Percentiles rank a stretch among this genome's conserved stretches.
Conservation (phyloP, 2,888 invertebrate species). For the Euzetes globulus region DNA sequence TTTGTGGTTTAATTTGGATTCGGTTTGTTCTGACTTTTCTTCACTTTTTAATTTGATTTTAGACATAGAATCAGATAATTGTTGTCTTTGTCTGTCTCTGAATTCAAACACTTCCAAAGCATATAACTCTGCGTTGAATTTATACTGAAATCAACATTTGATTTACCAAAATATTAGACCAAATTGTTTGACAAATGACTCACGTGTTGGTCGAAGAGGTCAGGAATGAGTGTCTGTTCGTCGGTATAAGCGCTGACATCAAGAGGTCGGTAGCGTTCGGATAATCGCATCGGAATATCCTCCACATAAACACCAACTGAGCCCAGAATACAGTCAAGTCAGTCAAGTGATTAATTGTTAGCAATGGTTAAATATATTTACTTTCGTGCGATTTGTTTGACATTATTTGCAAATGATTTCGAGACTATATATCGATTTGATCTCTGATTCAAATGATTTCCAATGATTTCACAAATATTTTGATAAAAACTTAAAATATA, state of each 20-base stretch:
- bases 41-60: background rate
- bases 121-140: constrained; percentile 32
- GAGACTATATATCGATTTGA: background rate
- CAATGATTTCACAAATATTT: too few species aligned
- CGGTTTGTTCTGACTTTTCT: background rate
- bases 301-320: constrained; percentile 28
- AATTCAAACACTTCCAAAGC: constrained; percentile 30
- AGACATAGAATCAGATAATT: constrained; percentile 8
- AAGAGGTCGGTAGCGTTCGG: constrained; percentile 24
- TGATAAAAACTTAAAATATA: too few species aligned
- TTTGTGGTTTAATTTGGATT: background rate
- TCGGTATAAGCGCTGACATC: constrained; percentile 18
- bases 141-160: constrained; percentile 23
- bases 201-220: constrained; percentile 6
- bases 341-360: background rate
- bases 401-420: constrained; percentile 21
- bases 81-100: constrained; percentile 16
- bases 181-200: background rate
- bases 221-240: background rate
- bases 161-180: too few species aligned
- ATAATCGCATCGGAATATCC: constrained; percentile 35
- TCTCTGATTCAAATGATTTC: background rate
- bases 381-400: constrained; percentile 29
- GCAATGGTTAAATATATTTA: constrained; percentile 1
- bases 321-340: background rate